These are phyloP conservation scores for Chrosomus eos DNA, from an alignment of 2,797 vertebrate genomes.

Conservation along the genomic window DNA sequence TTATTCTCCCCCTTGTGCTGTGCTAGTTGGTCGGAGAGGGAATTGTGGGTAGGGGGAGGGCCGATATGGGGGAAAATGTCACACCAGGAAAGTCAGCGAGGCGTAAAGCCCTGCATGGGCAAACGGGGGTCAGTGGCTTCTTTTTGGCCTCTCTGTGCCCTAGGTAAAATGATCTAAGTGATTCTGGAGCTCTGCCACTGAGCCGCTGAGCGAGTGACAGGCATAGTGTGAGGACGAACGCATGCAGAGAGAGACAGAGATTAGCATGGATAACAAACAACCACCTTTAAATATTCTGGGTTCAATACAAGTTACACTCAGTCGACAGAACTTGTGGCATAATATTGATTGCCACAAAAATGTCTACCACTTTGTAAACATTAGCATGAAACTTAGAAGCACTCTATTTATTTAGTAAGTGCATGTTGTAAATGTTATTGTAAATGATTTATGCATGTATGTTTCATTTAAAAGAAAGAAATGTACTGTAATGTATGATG, in stretches of 20 bases:
- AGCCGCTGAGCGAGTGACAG: conserved; percentile 65
- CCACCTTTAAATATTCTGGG: neutral
- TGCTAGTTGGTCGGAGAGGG: conserved; percentile 69
- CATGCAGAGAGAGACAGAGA: conserved; percentile 36
- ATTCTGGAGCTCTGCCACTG: conserved; percentile 81
- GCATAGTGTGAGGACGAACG: conserved; percentile 62
- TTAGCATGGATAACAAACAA: conserved; percentile 25
- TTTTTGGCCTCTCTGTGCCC: conserved; percentile 77
- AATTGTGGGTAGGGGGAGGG: conserved; percentile 66
- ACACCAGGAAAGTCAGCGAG: conserved; percentile 79
- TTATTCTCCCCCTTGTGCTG: conserved; percentile 63
- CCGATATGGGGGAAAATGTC: conserved; percentile 74
- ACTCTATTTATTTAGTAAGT: neutral
- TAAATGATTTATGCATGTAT: neutral
- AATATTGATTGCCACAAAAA: no score
- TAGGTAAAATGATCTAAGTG: conserved; percentile 89
- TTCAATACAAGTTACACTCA: conserved; percentile 5
- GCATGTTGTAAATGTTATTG: neutral
- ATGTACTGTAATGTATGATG: neutral
- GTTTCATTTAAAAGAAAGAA: neutral
- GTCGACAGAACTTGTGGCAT: neutral
- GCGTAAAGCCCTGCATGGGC: conserved; percentile 77
- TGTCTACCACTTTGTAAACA: neutral
- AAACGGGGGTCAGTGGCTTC: conserved; percentile 75
- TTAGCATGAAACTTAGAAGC: neutral